Percentiles rank a stretch among this genome's conserved stretches.
These are phyloP conservation scores for Mesaphorura yosii DNA, from an alignment of 1,140 invertebrate genomes.

Conservation along the genomic window DNA sequence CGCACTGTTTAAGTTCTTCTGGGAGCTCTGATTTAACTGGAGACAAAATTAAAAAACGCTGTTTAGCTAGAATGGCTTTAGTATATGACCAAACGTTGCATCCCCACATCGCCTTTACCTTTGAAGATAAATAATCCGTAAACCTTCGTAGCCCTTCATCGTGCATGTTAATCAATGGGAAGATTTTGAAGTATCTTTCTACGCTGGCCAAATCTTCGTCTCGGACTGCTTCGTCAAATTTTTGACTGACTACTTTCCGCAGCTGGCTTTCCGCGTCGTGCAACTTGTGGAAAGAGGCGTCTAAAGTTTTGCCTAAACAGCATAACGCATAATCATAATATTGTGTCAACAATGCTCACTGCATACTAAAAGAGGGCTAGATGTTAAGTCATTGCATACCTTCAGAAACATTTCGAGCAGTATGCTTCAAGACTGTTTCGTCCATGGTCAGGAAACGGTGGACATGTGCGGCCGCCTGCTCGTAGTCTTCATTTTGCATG, in stretches of 20 bases:
- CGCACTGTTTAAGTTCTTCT: slow-evolving; percentile 57
- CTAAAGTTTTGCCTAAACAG: slow-evolving; percentile 55
- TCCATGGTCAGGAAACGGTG: slow-evolving; percentile 92
- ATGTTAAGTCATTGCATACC: slow-evolving; percentile 46
- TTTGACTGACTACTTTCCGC: slow-evolving; percentile 57
- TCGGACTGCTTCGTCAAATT: slow-evolving; percentile 85
- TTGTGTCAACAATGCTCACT: too few species aligned
- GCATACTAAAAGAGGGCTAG: slow-evolving; percentile 27
- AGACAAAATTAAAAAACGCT: slow-evolving; percentile 26
- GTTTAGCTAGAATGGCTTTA: not conserved
- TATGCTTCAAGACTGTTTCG: slow-evolving; percentile 67
- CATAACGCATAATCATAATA: slow-evolving; percentile 32
- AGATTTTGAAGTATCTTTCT: slow-evolving; percentile 95
- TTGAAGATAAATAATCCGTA: slow-evolving; percentile 75
- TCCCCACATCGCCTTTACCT: too few species aligned
- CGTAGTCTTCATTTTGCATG: slow-evolving; percentile 77
- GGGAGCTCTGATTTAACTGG: slow-evolving; percentile 54
- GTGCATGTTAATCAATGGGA: slow-evolving; percentile 86
- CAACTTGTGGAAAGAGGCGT: slow-evolving; percentile 66
- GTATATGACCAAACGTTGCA: not conserved
- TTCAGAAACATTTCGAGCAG: slow-evolving; percentile 59
- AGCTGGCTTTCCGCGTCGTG: slow-evolving; percentile 72
- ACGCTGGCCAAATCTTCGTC: slow-evolving; percentile 80
- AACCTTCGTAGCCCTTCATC: slow-evolving; percentile 83
- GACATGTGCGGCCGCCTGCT: slow-evolving; percentile 88